A percentile compares a stretch with the other conserved stretches of the same genome.
Conservation (phyloP, 2,797 vertebrate species). For the Sebastes baramenuke region DNA sequence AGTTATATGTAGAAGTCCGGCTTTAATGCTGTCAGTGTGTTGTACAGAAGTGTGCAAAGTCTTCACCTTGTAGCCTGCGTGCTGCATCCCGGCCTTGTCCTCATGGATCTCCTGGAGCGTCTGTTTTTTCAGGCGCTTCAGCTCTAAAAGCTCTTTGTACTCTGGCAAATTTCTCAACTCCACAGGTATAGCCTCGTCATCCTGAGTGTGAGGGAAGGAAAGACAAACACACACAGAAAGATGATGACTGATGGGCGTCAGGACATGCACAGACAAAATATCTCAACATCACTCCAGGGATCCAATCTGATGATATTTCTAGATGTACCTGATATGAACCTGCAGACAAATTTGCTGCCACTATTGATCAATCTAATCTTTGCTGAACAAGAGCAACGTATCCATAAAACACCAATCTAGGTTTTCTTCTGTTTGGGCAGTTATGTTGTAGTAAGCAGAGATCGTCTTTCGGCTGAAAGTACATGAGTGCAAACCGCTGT, state of each 20-base stretch:
- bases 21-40: not conserved
- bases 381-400: not conserved
- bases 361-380: conserved; percentile 20
- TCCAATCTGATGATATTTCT: not conserved
- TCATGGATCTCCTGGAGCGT: conserved; percentile 93
- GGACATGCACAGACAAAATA: not conserved
- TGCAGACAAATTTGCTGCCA: not conserved
- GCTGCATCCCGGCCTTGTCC: conserved; percentile 88
- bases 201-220: conserved; percentile 74
- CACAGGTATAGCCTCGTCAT: conserved; percentile 92
- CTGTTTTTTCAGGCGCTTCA: conserved; percentile 95
- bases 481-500: not conserved
- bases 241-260: not conserved
- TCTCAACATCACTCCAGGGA: not conserved
- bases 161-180: conserved; percentile 89
- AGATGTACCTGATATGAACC: not conserved
- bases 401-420: not conserved
- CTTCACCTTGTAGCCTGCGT: conserved; percentile 92
- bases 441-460: not conserved
- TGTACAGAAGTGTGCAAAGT: not conserved
- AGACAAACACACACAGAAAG: not conserved
- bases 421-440: not conserved
- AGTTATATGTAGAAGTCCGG: not conserved
- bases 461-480: not conserved
- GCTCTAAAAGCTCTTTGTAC: conserved; percentile 95